phyloP scores from a whole-genome alignment of 2,888 invertebrate species.

The Cylindroiulus punctatus region DNA sequence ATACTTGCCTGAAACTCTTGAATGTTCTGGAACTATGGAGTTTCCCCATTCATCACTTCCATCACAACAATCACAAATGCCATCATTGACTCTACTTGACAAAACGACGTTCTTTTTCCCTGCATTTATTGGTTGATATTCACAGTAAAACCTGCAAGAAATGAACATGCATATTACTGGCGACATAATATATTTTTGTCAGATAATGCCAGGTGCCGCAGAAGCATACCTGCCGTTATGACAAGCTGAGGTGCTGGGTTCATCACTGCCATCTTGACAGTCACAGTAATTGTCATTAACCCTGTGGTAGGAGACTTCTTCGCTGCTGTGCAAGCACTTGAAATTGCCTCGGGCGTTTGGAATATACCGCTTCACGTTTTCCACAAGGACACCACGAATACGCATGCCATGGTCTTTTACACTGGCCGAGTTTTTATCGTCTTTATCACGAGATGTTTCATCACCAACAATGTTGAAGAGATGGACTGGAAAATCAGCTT shows the following conservation, averaged over 20 bases:
- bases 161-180: too few relatives aligned
- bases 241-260: constrained; percentile 69
- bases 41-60: constrained; percentile 84
- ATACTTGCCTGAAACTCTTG: constrained; percentile 26
- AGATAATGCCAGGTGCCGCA: background rate
- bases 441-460: constrained; percentile 7
- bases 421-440: background rate
- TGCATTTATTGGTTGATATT: constrained; percentile 61
- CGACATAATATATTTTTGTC: too few relatives aligned
- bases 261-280: constrained; percentile 72
- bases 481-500: constrained; percentile 54
- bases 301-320: constrained; percentile 72
- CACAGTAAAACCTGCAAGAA: constrained; percentile 61
- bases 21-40: constrained; percentile 50
- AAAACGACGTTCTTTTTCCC: constrained; percentile 61
- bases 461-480: constrained; percentile 19
- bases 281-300: constrained; percentile 96
- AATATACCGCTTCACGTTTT: constrained; percentile 59
- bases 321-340: constrained; percentile 60
- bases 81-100: constrained; percentile 68
- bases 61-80: constrained; percentile 81
- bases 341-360: constrained; percentile 58
- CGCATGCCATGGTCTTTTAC: constrained; percentile 40
- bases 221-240: constrained; percentile 62
- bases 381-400: constrained; percentile 58